Base-by-base conservation (phyloP, 1,140 invertebrate species). In the Trinorchestia longiramus region DNA sequence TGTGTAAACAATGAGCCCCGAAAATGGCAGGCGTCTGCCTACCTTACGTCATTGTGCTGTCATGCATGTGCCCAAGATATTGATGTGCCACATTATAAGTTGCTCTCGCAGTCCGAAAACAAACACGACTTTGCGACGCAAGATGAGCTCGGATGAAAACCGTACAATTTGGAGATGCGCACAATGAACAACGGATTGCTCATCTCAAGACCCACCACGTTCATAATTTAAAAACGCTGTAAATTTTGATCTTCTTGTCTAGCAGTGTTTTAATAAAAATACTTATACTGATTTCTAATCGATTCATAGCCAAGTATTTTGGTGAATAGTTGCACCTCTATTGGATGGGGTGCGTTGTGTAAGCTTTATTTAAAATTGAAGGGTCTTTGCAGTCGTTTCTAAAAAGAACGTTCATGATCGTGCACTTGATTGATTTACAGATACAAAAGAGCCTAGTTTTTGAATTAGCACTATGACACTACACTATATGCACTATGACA, bases 31-130 rank as follows among this genome's bases (percentile, higher is more conserved):
- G 44, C 43, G 43, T 47, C 43, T 47, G 92, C 92, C 92, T 94
- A 94, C 92, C 92, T 94, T 47, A 94, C 92, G 92, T 94, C 92
- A 94, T 45, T 94, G 44, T 43, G 92, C 43, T 94, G 92, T 94
- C 92, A 94, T 43, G 88, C 88, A 43, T 90, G 43, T 94, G 43
- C 92, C 40, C 36, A n/a, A 44, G 43, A 94, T 45, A 94, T 94
- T 94, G 92, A 94, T 94, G 92, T 45, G 41, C 92, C 44, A 17
- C 44, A 45, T 94, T 94, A 40, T 47, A 45, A 94, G 44, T 94
- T 43, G 19, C 88, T 28, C 41, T 43, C 88, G 43, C 43, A 42
- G 15, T 77, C 47, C 15, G 11, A 91, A 91, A 91, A 91, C 88
- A 91, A 91, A 91, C 88, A 44, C 41, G 4, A 42, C 88, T 91